Conservation (phyloP, 2,113 vertebrate genomes). For the Alces alces region DNA sequence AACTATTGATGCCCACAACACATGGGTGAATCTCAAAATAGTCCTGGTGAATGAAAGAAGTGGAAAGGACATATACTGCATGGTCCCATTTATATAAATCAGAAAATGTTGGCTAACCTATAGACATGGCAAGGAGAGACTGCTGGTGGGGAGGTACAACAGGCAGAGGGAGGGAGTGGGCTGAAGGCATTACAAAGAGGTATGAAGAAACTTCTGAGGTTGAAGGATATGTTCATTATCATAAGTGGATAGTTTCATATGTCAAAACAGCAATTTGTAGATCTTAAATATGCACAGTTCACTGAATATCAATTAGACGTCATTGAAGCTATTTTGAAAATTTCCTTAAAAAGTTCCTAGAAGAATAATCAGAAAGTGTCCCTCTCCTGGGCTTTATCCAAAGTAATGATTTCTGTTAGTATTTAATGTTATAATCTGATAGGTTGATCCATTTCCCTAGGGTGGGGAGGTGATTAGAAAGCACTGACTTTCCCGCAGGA, state of each 20-base stretch:
- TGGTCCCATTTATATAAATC: neutral
- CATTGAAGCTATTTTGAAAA: neutral
- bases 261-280: conserved; percentile 6
- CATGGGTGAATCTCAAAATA: neutral
- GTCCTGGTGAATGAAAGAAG: neutral
- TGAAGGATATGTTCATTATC: neutral
- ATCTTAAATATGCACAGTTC: neutral
- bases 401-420: neutral
- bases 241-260: neutral
- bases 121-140: neutral
- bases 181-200: neutral
- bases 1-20: neutral
- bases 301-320: neutral
- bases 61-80: neutral
- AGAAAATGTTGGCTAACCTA: neutral
- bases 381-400: neutral
- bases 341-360: neutral
- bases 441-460: neutral
- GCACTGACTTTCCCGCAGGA: neutral
- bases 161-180: neutral
- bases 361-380: neutral
- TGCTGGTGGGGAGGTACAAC: neutral
- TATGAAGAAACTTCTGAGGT: neutral
- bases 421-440: neutral
- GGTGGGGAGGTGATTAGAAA: neutral